Conservation (phyloP, 2,113 vertebrate species). For the Dasyurus viverrinus region DNA sequence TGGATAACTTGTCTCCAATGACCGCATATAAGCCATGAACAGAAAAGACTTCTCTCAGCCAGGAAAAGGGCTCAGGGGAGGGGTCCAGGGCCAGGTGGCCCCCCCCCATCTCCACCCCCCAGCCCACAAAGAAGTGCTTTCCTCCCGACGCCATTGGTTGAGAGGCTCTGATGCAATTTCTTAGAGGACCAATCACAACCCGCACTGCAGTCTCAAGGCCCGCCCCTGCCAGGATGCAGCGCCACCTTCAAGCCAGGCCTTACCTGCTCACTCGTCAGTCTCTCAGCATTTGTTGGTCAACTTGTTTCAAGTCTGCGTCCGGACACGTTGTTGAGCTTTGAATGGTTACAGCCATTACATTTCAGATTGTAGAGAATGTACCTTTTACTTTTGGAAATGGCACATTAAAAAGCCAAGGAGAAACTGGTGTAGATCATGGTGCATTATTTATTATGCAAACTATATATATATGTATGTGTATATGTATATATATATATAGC, state of each 20-base stretch:
- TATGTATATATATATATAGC: neutral
- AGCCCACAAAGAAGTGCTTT: slow-evolving; percentile 68
- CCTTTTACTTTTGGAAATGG: slow-evolving; percentile 72
- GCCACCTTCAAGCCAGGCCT: slow-evolving; percentile 90
- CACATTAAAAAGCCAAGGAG: slow-evolving; percentile 76
- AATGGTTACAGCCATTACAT: slow-evolving; percentile 80
- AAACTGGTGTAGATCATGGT: slow-evolving; percentile 72
- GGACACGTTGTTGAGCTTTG: slow-evolving; percentile 60
- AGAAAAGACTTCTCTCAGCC: slow-evolving; percentile 62
- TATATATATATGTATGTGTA: neutral
- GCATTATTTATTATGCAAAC: slow-evolving; percentile 85
- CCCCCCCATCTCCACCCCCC: too few species aligned
- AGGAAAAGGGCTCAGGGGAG: slow-evolving; percentile 62
- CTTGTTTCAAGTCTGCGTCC: slow-evolving; percentile 75
- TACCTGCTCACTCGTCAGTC: slow-evolving; percentile 85
- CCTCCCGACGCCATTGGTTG: slow-evolving; percentile 74
- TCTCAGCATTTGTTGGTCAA: slow-evolving; percentile 83
- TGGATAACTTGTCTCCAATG: slow-evolving; percentile 44
- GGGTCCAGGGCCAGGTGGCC: neutral
- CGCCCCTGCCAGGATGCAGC: slow-evolving; percentile 72
- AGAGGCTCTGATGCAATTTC: slow-evolving; percentile 75
- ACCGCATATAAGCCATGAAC: slow-evolving; percentile 87
- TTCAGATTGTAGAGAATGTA: slow-evolving; percentile 78
- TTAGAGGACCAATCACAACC: slow-evolving; percentile 89
- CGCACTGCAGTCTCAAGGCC: slow-evolving; percentile 82